Base-by-base conservation (phyloP, 2,113 vertebrate genomes). In the Oncorhynchus kisutch region DNA sequence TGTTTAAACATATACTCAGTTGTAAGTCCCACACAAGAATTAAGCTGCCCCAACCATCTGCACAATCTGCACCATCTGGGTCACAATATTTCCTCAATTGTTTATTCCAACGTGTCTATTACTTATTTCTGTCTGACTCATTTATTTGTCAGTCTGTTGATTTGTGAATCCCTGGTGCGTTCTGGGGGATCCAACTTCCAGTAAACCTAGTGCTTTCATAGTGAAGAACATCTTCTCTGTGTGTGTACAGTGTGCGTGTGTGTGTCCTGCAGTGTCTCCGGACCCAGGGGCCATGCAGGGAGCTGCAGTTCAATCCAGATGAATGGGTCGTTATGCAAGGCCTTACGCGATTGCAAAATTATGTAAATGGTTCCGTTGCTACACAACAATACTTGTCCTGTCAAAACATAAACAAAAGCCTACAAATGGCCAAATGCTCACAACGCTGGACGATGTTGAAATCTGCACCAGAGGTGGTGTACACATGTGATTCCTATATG, bases 291-390 rank as follows among this genome's bases (percentile, higher is more conserved):
- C 90, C 88, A 81, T 87, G 74, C 78, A 79, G 84, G 88, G 88
- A 89, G 83, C 86, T 81, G 77, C 78, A 84, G 82, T 88, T 91
- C 86, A 77, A 84, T 88, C 80, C 82, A 91, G 89, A 89, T 88
- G 81, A 92, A 93, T 88, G 82, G 84, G 78, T 67, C 75, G 81
- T 94, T 93, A 93, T 89, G 89, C 89, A 92, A 91, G 89, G 82
- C 83, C 90, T 93, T 89, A 91, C 86, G 82, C 86, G 88, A 92
- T 85, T 77, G 83, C 89, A 81, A 88, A 91, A 92, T 93, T 88
- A 93, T 91, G 87, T 93, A 92, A 94, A 92, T 92, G 83, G 78
- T 49, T 86, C 72, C 4, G 87, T 94, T 93, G 91, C 92, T 91
- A 91, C 82, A 89, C 87, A 90, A 91, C 91, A 89, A 91, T 89